Conservation (phyloP, 1,140 invertebrate species). For the Macrosteles quadrilineatus region DNA sequence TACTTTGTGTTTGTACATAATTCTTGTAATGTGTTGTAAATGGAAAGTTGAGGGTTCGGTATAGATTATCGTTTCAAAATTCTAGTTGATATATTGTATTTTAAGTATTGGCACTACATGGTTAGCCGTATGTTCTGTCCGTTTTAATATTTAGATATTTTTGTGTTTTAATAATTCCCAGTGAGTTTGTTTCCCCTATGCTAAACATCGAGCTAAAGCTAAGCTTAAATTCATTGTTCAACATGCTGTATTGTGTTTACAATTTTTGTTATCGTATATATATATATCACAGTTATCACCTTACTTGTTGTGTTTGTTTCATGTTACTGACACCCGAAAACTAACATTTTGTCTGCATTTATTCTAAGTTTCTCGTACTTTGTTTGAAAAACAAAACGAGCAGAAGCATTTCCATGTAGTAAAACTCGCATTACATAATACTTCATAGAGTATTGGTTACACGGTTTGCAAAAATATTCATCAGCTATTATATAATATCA, state of each 20-base stretch:
- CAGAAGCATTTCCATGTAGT: constrained; percentile 22
- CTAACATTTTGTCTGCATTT: constrained; percentile 17
- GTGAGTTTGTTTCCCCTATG: constrained; percentile 4
- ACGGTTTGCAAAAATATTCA: constrained; percentile 23
- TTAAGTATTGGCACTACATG: constrained; percentile 3
- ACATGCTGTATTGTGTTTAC: constrained; percentile 7
- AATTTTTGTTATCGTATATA: not conserved
- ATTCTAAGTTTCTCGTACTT: not conserved
- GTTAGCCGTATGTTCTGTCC: not conserved
- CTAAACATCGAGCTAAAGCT: no score
- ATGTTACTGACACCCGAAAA: constrained; percentile 3
- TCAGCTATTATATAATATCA: constrained; percentile 18
- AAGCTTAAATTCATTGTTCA: not conserved
- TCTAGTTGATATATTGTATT: constrained; percentile 16
- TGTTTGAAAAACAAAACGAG: not conserved
- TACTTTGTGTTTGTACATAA: constrained; percentile 30
- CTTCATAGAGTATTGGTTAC: not conserved
- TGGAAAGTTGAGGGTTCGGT: constrained; percentile 27
- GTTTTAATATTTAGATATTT: not conserved
- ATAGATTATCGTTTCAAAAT: not conserved
- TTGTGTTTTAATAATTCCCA: not conserved
- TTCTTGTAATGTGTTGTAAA: constrained; percentile 31
- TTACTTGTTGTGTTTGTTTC: constrained; percentile 1
- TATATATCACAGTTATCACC: not conserved
- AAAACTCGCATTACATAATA: constrained; percentile 3